Evolutionary conservation across 2,888 invertebrate genomes (phyloP), one percentile per base, ranked within the genome.

Genomic region (Campopleginae sp.): DNA sequence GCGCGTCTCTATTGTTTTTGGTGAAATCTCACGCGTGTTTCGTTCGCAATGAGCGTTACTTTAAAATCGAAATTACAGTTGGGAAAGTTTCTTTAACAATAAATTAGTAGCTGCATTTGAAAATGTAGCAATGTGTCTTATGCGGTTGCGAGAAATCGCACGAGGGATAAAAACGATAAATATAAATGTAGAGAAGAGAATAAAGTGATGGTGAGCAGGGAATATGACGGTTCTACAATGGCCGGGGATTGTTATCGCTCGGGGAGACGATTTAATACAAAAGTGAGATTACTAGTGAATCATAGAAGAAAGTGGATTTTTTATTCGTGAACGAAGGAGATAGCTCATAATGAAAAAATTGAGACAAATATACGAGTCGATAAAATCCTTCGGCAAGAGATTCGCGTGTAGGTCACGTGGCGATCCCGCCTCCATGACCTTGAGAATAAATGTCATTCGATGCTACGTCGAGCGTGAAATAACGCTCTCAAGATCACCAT

Each of bases 221-320:
- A 79, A 68, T 8, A 68, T 74, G 44, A 23, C 58, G 33, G 51
- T n/a, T 42, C 75, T 33, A 84, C 80, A 84, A 84, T 76, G 84
- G 70, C 84, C 80, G 84, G 80, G 80, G 80, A 84, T 84, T 27
- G 63, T 80, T 84, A 80, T 84, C 84, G 70, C 23, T 46, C 70
- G 74, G 42, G 54, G 27, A 38, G 12, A 54, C 80, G 70, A 84
- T 84, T 80, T 79, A 70, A 80, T 46, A 54, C 31, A 68, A 75
- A 44, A 72, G 72, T 80, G 51, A 65, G 48, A 66, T 61, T 63
- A 72, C 54, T 65, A 63, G 38, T 38, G 38, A 71, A 38, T 80
- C 63, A 46, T 17, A 42, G 33, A 31, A 54, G 65, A 65, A 65
- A 54, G 51, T 48, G 23, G 61, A 33, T 51, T 68, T 46, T 19